phyloP scores from a whole-genome alignment of 1,140 invertebrate genomes.

The Epicauta chinensis region DNA sequence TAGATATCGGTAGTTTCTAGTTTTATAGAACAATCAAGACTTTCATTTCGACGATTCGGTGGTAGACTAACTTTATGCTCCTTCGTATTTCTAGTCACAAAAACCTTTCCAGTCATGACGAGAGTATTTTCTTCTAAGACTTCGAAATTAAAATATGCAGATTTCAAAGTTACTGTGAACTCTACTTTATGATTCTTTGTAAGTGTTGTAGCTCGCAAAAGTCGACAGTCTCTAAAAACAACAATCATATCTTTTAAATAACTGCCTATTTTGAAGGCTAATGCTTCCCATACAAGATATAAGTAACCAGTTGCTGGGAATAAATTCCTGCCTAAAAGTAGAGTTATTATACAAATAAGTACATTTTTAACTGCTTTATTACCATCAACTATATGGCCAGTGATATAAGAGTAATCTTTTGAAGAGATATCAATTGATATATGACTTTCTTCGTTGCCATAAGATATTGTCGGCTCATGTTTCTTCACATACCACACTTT shows the following conservation, averaged over 20 bases:
- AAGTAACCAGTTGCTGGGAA: conserved; percentile 87
- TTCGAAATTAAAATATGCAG: conserved; percentile 63
- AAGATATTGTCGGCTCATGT: background rate
- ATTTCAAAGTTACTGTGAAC: conserved; percentile 77
- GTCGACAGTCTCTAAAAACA: conserved; percentile 82
- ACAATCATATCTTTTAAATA: no score
- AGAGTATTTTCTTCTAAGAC: no score
- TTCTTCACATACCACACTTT: conserved; percentile 39
- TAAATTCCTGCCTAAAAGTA: conserved; percentile 54
- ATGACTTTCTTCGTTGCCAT: no score
- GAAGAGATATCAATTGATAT: conserved; percentile 44
- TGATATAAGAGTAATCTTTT: conserved; percentile 63
- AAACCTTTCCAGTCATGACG: no score
- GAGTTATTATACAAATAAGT: no score
- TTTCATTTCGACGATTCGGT: conserved; percentile 69
- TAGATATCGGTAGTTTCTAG: conserved; percentile 64
- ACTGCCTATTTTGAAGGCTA: conserved; percentile 69
- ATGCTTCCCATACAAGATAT: conserved; percentile 77
- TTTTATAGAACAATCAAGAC: conserved; percentile 56
- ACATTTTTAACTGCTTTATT: no score
- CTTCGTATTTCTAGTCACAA: conserved; percentile 54
- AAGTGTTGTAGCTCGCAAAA: conserved; percentile 69
- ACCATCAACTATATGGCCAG: conserved; percentile 80
- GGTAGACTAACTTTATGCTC: conserved; percentile 84
- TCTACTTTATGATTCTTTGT: conserved; percentile 56